phyloP scores from a whole-genome alignment of 2,888 invertebrate species.

The Dynastes hyllus region DNA sequence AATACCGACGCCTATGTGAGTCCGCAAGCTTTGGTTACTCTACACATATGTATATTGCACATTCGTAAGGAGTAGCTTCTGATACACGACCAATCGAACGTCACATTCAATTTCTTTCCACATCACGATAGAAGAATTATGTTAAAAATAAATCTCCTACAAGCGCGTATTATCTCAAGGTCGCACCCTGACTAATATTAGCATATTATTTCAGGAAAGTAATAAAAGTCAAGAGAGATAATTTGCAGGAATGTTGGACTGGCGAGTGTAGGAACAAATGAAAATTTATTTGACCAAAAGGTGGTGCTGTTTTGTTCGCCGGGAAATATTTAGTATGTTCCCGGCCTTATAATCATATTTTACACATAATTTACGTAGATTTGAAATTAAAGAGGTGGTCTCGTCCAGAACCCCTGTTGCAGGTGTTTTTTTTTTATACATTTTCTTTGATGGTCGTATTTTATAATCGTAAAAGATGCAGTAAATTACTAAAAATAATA shows the following conservation, averaged over 20 bases:
- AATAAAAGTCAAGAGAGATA: conserved; percentile 52
- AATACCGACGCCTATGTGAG: too few relatives aligned
- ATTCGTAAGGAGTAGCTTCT: not conserved
- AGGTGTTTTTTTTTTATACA: not conserved
- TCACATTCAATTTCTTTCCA: not conserved
- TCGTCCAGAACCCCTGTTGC: not conserved
- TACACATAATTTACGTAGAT: conserved; percentile 14
- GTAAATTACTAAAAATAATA: not conserved
- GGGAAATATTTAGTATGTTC: conserved; percentile 7
- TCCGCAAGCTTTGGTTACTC: too few relatives aligned
- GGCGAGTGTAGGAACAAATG: conserved; percentile 43
- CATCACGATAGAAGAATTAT: conserved; percentile 21
- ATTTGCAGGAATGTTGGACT: conserved; percentile 51
- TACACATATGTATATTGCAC: not conserved
- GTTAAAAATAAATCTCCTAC: conserved; percentile 14
- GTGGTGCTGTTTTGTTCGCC: not conserved
- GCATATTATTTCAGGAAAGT: conserved; percentile 53
- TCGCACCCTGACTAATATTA: conserved; percentile 52
- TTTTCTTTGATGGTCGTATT: conserved; percentile 1
- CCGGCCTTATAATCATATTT: not conserved
- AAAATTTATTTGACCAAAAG: conserved; percentile 39
- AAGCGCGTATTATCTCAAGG: conserved; percentile 29
- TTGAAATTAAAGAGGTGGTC: not conserved
- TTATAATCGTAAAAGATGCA: not conserved
- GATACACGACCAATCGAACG: conserved; percentile 6